Evolutionary conservation across 2,888 invertebrate genomes (phyloP).

Genomic region (Camponotus fellah): DNA sequence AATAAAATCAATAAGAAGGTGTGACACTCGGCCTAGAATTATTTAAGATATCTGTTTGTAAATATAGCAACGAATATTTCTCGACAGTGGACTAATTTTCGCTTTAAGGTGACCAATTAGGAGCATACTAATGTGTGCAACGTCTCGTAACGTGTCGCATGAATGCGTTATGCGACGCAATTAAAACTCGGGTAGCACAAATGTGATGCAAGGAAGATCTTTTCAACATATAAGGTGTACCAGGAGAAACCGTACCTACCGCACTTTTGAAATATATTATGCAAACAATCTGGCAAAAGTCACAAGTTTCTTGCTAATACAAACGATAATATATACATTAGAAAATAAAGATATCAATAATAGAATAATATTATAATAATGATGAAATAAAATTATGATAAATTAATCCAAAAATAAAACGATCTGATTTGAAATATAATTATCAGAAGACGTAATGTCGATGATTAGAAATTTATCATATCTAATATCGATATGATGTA

Average conservation of each 20-base stretch:
- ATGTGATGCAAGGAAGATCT: slow-evolving; percentile 20
- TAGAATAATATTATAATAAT: not conserved
- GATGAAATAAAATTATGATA: not conserved
- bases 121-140: slow-evolving; percentile 39
- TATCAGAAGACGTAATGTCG: not conserved
- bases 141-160: slow-evolving; percentile 38
- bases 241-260: not conserved
- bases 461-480: slow-evolving; percentile 16
- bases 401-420: slow-evolving; percentile 7
- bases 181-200: slow-evolving; percentile 41
- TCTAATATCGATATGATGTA: not conserved
- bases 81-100: slow-evolving; percentile 38
- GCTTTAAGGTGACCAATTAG: slow-evolving; percentile 43
- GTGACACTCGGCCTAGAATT: not conserved
- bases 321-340: not conserved
- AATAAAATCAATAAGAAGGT: not conserved
- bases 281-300: not conserved
- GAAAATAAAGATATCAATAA: not conserved
- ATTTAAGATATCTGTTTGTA: slow-evolving; percentile 15
- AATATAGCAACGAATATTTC: slow-evolving; percentile 11
- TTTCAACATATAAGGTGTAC: slow-evolving; percentile 12
- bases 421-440: slow-evolving; percentile 7
- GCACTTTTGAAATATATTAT: not conserved
- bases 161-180: slow-evolving; percentile 48
- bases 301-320: not conserved